Evolutionary conservation across 1,140 invertebrate genomes (phyloP).

Genomic region (Drosophila sturtevanti): DNA sequence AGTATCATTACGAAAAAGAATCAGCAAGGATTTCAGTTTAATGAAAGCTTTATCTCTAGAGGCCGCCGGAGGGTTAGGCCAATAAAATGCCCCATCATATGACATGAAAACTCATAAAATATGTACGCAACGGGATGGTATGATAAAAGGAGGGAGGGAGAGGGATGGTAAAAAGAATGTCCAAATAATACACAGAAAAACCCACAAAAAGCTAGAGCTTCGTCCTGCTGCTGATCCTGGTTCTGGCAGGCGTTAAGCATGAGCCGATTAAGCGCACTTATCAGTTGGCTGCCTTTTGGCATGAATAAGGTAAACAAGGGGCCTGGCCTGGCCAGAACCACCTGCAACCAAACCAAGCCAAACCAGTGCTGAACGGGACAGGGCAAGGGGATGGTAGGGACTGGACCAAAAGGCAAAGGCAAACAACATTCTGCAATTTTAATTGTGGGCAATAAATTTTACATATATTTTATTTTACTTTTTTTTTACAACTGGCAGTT

Average conservation of each 20-base stretch:
- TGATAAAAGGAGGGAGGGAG: slow-evolving; percentile 6
- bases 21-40: slow-evolving; percentile 51
- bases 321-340: background rate
- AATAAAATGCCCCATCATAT: slow-evolving; percentile 26
- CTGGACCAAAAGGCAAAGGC: slow-evolving; percentile 22
- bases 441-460: slow-evolving; percentile 73
- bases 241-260: slow-evolving; percentile 56
- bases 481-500: slow-evolving; percentile 8
- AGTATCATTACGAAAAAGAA: slow-evolving; percentile 54
- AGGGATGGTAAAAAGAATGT: too few species aligned
- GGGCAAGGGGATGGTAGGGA: background rate
- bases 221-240: background rate
- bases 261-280: slow-evolving; percentile 72
- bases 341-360: background rate
- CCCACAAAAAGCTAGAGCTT: slow-evolving; percentile 38
- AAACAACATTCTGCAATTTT: slow-evolving; percentile 60
- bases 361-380: background rate
- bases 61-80: background rate
- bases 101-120: slow-evolving; percentile 63
- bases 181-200: slow-evolving; percentile 52
- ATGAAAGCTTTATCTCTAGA: slow-evolving; percentile 36
- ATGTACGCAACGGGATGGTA: slow-evolving; percentile 7
- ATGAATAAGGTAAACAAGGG: slow-evolving; percentile 17
- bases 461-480: slow-evolving; percentile 14
- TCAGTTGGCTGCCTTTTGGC: slow-evolving; percentile 27